phyloP scores from a whole-genome alignment of 2,113 vertebrate genomes.

The Herpetotheres cachinnans region DNA sequence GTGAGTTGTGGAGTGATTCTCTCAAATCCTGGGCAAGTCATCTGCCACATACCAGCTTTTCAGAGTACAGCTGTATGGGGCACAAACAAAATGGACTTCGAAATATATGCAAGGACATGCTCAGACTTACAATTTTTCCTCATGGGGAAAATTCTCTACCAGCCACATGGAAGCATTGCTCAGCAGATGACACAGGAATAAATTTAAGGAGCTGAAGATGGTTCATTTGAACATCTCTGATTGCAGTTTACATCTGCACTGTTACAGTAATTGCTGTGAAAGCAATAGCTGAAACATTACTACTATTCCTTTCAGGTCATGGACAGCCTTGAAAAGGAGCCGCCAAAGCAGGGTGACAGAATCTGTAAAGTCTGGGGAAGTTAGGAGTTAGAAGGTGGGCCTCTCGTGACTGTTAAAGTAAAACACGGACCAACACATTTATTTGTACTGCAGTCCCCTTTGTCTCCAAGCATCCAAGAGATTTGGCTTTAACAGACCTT shows the following conservation, averaged over 20 bases:
- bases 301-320: neutral
- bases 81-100: neutral
- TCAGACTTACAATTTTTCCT: neutral
- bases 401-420: neutral
- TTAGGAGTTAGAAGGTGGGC: neutral
- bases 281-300: neutral
- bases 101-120: neutral
- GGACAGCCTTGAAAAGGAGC: neutral
- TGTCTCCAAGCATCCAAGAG: neutral
- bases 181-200: neutral
- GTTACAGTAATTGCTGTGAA: neutral
- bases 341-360: neutral
- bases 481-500: neutral
- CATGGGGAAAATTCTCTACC: neutral
- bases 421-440: neutral
- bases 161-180: neutral
- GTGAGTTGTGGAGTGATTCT: neutral
- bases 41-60: neutral
- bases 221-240: neutral
- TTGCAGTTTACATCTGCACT: neutral
- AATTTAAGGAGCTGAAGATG: neutral
- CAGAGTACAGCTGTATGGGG: neutral
- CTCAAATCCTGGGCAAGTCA: neutral
- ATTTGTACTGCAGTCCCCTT: neutral
- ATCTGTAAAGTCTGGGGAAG: neutral